These are phyloP conservation scores for Argyrosomus regius DNA, from an alignment of 2,797 vertebrate genomes.

Conservation along the genomic window DNA sequence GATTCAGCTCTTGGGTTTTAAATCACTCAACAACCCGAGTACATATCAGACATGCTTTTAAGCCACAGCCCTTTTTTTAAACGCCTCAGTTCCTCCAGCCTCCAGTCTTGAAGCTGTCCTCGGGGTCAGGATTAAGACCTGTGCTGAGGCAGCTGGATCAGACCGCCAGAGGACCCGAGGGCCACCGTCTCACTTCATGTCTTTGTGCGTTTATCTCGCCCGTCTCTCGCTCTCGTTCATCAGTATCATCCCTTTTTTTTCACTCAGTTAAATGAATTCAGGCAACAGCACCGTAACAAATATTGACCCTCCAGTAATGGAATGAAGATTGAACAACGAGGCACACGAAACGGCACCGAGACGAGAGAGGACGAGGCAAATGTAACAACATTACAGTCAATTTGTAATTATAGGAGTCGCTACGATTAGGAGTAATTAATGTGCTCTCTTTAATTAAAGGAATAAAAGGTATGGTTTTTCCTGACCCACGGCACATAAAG, in stretches of 20 bases:
- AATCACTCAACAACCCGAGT: constrained; percentile 22
- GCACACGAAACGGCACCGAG: not conserved
- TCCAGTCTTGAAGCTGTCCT: constrained; percentile 21
- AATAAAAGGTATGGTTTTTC: constrained; percentile 49
- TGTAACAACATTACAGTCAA: constrained; percentile 27
- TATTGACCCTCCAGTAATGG: constrained; percentile 53
- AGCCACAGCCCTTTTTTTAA: constrained; percentile 18
- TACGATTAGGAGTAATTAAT: constrained; percentile 52
- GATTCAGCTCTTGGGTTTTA: constrained; percentile 27
- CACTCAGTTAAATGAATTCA: constrained; percentile 39
- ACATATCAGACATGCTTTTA: constrained; percentile 3
- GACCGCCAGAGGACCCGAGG: constrained; percentile 3
- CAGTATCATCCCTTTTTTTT: constrained; percentile 2
- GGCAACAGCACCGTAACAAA: constrained; percentile 37
- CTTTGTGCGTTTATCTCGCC: constrained; percentile 29
- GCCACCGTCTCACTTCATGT: constrained; percentile 21
- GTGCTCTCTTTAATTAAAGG: constrained; percentile 61
- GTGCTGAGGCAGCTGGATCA: constrained; percentile 41
- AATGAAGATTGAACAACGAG: constrained; percentile 47
- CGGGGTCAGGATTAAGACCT: constrained; percentile 48
- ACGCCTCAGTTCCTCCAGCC: constrained; percentile 19
- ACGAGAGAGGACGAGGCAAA: constrained; percentile 18
- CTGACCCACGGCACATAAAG: constrained; percentile 30
- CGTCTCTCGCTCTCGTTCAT: constrained; percentile 19
- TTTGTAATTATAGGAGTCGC: constrained; percentile 62